Evolutionary conservation across 1,140 invertebrate species (phyloP), one percentile per base, ranked within the genome.

Genomic region (Pachyrhynchus sulphureomaculatus): DNA sequence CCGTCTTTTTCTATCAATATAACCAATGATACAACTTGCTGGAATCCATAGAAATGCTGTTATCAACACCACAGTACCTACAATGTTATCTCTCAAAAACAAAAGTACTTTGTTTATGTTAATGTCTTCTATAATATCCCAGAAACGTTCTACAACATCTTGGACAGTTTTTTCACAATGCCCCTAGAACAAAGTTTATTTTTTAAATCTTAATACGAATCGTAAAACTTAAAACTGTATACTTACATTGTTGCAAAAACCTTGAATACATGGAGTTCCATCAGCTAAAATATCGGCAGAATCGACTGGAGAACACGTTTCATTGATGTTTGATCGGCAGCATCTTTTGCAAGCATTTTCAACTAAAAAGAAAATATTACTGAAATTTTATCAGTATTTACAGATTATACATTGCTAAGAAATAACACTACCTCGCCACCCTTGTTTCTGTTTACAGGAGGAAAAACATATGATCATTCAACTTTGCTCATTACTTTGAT

Each of bases 101-200:
- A 88, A 79, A 65, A 96, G 80, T 10, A 96, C 91, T 76, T 92
- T 93, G 71, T 95, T 95, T 32, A 96, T 94, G 72, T 95, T 95
- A 29, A 96, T 95, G 70, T 96, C 93, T 77, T 96, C 93, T 47
- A 97, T 96, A 21, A 96, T 95, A 73, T 96, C 93, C 94, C 94
- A 96, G 75, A 96, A 95, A 47, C 94, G 82, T 77, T 95, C 92
- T 4, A 96, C 92, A 9, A 96, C 92, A 73, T 96, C 93, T 77
- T 96, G 92, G 62, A 96, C 91, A 1, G 93, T 95, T 77, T 95
- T 94, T 72, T 96, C 91, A 74, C 93, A 96, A 1, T 90, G 82
- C n/a, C 93, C 92, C 90, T 94, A 68, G 3, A 77, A 76, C 58
- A 39, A 48, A 32, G 68, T 64, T 34, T 41, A 45, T 45, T 3